Conservation (phyloP, 2,113 vertebrate genomes). For the Bettongia penicillata region DNA sequence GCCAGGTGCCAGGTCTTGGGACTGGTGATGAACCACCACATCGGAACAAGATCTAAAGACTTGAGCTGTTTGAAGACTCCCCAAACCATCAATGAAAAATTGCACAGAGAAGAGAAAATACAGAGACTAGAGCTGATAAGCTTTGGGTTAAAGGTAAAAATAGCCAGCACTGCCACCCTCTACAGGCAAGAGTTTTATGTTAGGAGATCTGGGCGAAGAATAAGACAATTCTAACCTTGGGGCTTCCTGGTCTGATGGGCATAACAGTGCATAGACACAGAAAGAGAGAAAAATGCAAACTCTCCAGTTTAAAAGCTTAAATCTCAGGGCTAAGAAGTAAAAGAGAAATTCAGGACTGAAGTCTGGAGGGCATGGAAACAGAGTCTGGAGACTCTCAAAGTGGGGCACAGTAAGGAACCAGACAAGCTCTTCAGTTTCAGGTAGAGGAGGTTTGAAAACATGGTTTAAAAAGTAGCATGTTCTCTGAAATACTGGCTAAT, state of each 20-base stretch:
- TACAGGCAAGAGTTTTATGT: background rate
- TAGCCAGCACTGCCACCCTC: too few species aligned
- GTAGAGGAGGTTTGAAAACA: background rate
- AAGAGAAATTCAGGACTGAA: background rate
- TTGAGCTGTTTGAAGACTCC: constrained; percentile 69
- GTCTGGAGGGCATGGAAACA: background rate
- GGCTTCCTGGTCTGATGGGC: background rate
- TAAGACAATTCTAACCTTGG: background rate
- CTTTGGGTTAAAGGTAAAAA: background rate
- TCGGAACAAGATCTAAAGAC: constrained; percentile 58
- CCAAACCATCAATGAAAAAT: constrained; percentile 82
- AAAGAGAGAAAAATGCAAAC: background rate
- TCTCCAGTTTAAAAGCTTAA: background rate
- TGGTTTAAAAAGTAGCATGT: too few species aligned
- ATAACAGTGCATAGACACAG: background rate
- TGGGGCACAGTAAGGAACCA: background rate
- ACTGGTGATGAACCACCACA: constrained; percentile 74
- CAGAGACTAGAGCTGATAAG: background rate
- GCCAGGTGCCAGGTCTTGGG: too few species aligned
- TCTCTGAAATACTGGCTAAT: background rate
- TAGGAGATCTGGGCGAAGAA: background rate
- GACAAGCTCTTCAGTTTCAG: background rate
- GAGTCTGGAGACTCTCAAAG: background rate
- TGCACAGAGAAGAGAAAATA: constrained; percentile 55
- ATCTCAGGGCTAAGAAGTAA: background rate